Evolutionary conservation across 2,888 invertebrate species (phyloP).

Genomic region (Limnephilus marmoratus): DNA sequence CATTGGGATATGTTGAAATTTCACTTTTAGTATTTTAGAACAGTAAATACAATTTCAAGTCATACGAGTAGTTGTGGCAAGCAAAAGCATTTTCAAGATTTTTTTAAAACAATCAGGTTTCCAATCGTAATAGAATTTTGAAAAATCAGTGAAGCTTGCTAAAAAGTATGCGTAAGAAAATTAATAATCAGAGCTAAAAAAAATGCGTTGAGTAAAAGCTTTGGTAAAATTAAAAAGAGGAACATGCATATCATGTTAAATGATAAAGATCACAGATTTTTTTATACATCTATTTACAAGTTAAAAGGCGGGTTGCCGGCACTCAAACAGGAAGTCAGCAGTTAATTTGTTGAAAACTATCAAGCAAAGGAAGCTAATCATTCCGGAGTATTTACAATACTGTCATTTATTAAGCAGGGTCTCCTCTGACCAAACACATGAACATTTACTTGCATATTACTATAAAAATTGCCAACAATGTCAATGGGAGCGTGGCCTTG

Average conservation of each 20-base stretch:
- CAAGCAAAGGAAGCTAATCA: neutral
- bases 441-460: too few species aligned
- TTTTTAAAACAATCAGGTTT: neutral
- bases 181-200: neutral
- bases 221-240: neutral
- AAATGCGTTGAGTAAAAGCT: neutral
- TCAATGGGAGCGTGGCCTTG: too few species aligned
- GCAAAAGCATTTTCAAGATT: neutral
- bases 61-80: neutral
- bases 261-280: conserved; percentile 45
- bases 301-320: neutral
- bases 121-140: neutral
- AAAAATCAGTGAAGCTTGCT: neutral
- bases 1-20: neutral
- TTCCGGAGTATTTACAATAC: neutral
- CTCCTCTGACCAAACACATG: too few species aligned
- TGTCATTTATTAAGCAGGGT: neutral
- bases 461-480: too few species aligned
- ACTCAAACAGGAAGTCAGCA: neutral
- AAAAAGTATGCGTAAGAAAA: neutral
- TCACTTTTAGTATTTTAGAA: neutral
- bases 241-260: neutral
- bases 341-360: neutral
- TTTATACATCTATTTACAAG: conserved; percentile 5
- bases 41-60: neutral